phyloP scores from a whole-genome alignment of 1,140 invertebrate genomes.

The Drosophila kikkawai region DNA sequence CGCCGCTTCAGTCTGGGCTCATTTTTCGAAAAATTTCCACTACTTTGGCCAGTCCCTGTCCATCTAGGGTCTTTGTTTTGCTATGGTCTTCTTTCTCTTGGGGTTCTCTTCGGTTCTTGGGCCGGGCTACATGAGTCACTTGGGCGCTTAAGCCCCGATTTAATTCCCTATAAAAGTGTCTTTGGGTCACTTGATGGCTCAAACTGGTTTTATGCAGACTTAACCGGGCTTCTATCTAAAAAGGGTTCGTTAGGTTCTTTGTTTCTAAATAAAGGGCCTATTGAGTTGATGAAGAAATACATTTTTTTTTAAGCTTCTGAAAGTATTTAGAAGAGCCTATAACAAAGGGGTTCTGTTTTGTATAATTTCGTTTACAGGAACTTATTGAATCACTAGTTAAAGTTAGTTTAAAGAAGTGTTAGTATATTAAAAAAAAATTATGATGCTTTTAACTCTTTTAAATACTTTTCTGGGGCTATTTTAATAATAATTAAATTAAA shows the following conservation, averaged over 20 bases:
- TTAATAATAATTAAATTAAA: too few species aligned
- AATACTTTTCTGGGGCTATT: background rate
- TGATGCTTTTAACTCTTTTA: too few species aligned
- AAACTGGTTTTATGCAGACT: constrained; percentile 28
- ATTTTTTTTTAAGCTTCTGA: background rate
- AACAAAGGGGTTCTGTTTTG: background rate
- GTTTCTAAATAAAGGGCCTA: background rate
- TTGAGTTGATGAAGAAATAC: constrained; percentile 4
- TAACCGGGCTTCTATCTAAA: constrained; percentile 3
- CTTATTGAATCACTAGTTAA: background rate
- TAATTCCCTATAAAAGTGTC: constrained; percentile 33
- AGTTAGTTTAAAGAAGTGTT: background rate
- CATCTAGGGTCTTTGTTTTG: constrained; percentile 31
- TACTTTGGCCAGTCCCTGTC: constrained; percentile 19
- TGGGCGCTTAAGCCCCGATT: constrained; percentile 12
- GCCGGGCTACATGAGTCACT: constrained; percentile 31
- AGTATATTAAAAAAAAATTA: background rate
- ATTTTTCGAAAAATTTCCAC: constrained; percentile 68
- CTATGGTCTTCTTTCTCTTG: background rate
- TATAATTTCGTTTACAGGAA: background rate
- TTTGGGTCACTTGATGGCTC: constrained; percentile 36
- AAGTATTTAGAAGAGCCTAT: background rate
- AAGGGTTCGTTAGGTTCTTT: background rate
- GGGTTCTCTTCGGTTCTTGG: constrained; percentile 1
- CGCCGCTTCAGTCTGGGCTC: constrained; percentile 13